Evolutionary conservation across 2,113 vertebrate genomes (phyloP).

Genomic region (Chinchilla lanigera): DNA sequence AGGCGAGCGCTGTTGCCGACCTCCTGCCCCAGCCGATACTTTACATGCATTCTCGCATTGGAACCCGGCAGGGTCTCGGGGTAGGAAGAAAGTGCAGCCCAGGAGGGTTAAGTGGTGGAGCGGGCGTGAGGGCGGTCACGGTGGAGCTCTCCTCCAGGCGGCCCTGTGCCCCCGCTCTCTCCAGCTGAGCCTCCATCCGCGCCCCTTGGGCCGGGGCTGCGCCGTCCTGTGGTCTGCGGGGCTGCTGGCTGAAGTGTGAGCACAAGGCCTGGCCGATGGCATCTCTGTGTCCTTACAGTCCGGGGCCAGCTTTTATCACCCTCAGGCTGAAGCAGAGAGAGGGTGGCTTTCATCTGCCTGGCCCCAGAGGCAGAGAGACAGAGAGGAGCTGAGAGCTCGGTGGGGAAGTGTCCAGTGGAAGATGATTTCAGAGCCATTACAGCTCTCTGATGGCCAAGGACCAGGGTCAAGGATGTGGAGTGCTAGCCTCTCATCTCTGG

Average conservation of each 20-base stretch:
- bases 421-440: neutral
- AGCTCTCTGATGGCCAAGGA: neutral
- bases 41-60: accelerated
- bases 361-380: neutral
- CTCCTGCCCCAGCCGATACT: neutral
- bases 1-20: accelerated
- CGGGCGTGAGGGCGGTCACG: neutral
- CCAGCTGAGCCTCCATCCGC: neutral
- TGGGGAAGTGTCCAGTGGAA: neutral
- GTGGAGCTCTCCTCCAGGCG: neutral
- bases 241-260: accelerated
- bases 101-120: neutral
- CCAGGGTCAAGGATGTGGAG: neutral
- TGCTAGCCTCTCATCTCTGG: neutral
- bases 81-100: neutral
- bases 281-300: neutral
- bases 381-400: neutral
- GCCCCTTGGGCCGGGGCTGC: accelerated
- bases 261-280: accelerated
- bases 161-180: accelerated
- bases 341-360: neutral
- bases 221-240: accelerated
- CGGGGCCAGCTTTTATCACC: neutral
- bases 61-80: accelerated
- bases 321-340: neutral